Conservation (phyloP, 1,140 invertebrate species). For the Reticulitermes speratus region DNA sequence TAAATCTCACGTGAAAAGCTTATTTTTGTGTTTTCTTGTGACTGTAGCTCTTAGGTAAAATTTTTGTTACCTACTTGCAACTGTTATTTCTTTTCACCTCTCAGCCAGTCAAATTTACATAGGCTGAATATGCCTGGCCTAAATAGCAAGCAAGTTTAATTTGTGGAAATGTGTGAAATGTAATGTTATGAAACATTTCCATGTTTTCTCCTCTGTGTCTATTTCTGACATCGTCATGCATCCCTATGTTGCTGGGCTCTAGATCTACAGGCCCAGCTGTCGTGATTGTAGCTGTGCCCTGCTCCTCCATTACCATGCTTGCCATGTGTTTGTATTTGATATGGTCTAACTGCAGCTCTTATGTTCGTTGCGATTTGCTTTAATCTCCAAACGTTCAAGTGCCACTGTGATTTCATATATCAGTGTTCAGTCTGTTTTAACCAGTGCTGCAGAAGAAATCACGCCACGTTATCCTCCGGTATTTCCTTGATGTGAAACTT, state of each 20-base stretch:
- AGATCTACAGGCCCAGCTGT: background rate
- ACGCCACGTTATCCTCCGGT: background rate
- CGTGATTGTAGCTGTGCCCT: background rate
- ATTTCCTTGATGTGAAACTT: background rate
- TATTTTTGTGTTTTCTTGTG: background rate
- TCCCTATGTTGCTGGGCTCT: background rate
- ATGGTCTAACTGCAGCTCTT: background rate
- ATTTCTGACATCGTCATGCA: background rate
- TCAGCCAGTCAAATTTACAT: background rate
- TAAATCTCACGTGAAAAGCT: background rate
- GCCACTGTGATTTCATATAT: background rate
- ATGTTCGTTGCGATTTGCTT: background rate
- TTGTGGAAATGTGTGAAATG: background rate
- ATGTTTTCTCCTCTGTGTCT: conserved; percentile 6
- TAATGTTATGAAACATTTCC: background rate
- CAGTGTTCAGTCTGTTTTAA: background rate
- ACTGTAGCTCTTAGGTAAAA: background rate
- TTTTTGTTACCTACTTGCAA: background rate
- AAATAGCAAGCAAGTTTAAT: background rate
- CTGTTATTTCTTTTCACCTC: background rate
- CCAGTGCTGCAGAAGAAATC: background rate
- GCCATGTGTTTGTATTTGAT: no score
- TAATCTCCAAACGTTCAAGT: background rate
- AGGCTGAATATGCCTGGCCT: no score
- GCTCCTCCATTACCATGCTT: background rate